Conservation (phyloP, 2,113 vertebrate species). For the Chroicocephalus ridibundus region DNA sequence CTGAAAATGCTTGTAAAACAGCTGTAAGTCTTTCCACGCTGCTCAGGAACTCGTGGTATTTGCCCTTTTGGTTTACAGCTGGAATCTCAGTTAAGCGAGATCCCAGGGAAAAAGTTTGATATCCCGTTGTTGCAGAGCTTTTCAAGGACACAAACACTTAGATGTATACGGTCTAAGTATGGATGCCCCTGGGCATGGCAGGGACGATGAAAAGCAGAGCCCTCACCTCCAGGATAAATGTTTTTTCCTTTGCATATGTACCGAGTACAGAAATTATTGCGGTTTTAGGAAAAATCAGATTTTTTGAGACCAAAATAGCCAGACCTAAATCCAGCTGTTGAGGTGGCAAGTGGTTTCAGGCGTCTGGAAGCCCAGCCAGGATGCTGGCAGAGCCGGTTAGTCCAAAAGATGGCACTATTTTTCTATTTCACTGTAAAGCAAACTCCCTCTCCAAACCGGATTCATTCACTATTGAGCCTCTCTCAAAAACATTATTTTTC, state of each 20-base stretch:
- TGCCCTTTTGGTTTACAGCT: not conserved
- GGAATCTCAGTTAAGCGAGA: not conserved
- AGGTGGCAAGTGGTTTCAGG: not conserved
- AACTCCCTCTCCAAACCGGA: not conserved
- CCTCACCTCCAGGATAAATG: not conserved
- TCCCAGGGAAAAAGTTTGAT: not conserved
- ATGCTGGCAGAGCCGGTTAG: not conserved
- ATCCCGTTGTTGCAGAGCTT: accelerated
- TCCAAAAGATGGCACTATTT: constrained; percentile 68
- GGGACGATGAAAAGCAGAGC: not conserved
- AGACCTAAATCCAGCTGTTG: not conserved
- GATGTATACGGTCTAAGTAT: accelerated
- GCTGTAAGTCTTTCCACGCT: not conserved
- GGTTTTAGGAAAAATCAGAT: not conserved
- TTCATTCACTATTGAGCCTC: not conserved
- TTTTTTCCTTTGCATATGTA: not conserved
- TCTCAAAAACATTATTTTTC: not conserved
- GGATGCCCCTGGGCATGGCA: not conserved
- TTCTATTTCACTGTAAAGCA: not conserved
- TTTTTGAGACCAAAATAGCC: not conserved
- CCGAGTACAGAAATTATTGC: not conserved
- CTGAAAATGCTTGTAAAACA: not conserved
- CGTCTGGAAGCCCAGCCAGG: not conserved
- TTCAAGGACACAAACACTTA: accelerated
- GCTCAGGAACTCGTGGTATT: not conserved